Base-by-base conservation (phyloP, 2,797 vertebrate species). In the Falco naumanni region DNA sequence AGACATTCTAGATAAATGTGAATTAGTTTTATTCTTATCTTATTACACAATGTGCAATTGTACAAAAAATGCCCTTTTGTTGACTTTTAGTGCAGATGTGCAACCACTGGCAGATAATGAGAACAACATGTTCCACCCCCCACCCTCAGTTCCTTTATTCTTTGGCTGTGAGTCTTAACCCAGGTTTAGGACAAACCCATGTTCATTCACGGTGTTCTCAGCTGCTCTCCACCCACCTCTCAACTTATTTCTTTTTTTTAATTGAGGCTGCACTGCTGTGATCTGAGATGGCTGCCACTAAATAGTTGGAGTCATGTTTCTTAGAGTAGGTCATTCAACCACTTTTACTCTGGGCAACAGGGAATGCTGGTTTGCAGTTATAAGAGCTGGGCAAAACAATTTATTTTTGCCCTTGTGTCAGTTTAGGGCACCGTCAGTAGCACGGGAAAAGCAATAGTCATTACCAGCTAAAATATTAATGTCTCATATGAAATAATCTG, bases 21-120 rank as follows among this genome's bases (percentile, higher is more conserved):
- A 94, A 96, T 94, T 93, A 82, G 69, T 90, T 93, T 91, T 96
- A 92, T 96, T 95, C 92, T 95, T 95, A 91, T 89, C 90, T 92
- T 75, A 83, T 95, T 95, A 84, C 91, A 93, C 95, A 96, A 91
- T 92, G 92, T 90, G 61, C 93, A 93, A 90, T 88, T 95, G 93
- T 95, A 90, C 37, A 26, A 77, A 93, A 95, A 95, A 93, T 75
- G 90, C 76, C 87, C 90, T 90, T 96, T 92, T 92, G 89, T 93
- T 97, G 92, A 93, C 91, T 92, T 94, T 63, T 43, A 76, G 69
- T 92, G 87, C 93, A 96, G 92, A 97, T 91, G 92, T 91, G 77
- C 77, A 93, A 92, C 91, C 74, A 81, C 89, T 91, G 91, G 85
- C 77, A 81, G 59, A 91, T 90, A 93, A 92, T 51, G 54, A 93